A percentile compares a stretch with the other conserved stretches of the same genome.
These are phyloP conservation scores for Pseudococcus jackbeardsleyi DNA, from an alignment of 2,888 invertebrate species.

Conservation along the genomic window DNA sequence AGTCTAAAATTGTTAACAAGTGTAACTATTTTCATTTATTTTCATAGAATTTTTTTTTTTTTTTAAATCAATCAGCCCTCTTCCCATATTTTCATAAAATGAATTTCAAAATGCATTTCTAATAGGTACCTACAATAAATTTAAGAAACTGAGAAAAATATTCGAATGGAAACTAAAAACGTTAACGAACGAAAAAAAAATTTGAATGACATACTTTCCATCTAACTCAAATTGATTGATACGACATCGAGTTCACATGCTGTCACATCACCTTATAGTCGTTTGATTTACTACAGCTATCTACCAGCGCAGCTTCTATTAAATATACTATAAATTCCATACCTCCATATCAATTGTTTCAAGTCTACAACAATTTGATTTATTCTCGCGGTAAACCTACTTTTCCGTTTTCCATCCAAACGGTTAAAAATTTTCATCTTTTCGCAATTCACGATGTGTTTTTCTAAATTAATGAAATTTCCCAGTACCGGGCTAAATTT, in stretches of 20 bases:
- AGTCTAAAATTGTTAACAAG: too few relatives aligned
- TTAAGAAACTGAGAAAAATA: not conserved
- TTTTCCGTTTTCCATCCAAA: not conserved
- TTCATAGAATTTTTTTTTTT: too few relatives aligned
- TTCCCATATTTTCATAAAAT: too few relatives aligned
- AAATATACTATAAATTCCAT: not conserved
- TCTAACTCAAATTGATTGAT: not conserved
- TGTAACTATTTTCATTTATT: too few relatives aligned
- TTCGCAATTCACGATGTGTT: not conserved
- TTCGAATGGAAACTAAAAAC: not conserved
- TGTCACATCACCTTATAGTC: not conserved
- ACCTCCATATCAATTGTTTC: not conserved
- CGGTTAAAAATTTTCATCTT: not conserved
- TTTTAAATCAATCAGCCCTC: too few relatives aligned
- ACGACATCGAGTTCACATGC: not conserved
- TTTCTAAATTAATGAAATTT: constrained; percentile 51
- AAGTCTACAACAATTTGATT: not conserved
- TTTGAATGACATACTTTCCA: constrained; percentile 12
- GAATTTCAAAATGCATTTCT: too few relatives aligned
- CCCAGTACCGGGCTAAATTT: constrained; percentile 17
- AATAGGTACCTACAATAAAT: too few relatives aligned
- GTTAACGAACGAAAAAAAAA: not conserved
- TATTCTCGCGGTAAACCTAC: not conserved
- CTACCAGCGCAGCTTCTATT: not conserved
- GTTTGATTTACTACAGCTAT: not conserved